Evolutionary conservation across 2,797 vertebrate genomes (phyloP).

Genomic region (Tokudaia tokunoshimensis): DNA sequence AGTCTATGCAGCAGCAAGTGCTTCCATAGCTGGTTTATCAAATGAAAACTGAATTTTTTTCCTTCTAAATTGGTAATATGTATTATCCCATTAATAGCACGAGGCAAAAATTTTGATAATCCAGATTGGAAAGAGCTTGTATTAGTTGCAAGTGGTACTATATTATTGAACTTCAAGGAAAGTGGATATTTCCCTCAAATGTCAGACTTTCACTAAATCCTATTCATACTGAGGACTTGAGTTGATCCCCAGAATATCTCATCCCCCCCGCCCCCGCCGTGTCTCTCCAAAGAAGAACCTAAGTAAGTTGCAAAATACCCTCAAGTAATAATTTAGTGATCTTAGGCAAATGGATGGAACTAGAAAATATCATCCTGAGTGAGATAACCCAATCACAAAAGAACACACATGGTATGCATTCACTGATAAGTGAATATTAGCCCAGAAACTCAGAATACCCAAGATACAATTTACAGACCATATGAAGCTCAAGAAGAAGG

Average conservation of each 20-base stretch:
- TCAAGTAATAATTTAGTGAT: background rate
- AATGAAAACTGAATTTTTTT: slow-evolving; percentile 28
- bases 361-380: too few species aligned
- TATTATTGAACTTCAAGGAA: background rate
- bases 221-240: background rate
- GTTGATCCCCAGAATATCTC: background rate
- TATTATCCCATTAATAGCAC: background rate
- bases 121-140: background rate
- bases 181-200: background rate
- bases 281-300: background rate
- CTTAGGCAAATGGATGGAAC: too few species aligned
- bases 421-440: too few species aligned
- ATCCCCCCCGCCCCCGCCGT: too few species aligned
- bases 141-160: background rate
- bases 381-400: too few species aligned
- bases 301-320: background rate
- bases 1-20: background rate
- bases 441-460: too few species aligned
- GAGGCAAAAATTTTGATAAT: background rate
- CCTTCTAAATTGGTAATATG: background rate
- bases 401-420: too few species aligned
- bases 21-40: background rate
- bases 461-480: too few species aligned
- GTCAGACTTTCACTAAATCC: background rate
- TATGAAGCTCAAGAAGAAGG: too few species aligned